Percentiles rank a stretch among this genome's conserved stretches.
Conservation (phyloP, 2,888 invertebrate species). For the Trichacis sp. region DNA sequence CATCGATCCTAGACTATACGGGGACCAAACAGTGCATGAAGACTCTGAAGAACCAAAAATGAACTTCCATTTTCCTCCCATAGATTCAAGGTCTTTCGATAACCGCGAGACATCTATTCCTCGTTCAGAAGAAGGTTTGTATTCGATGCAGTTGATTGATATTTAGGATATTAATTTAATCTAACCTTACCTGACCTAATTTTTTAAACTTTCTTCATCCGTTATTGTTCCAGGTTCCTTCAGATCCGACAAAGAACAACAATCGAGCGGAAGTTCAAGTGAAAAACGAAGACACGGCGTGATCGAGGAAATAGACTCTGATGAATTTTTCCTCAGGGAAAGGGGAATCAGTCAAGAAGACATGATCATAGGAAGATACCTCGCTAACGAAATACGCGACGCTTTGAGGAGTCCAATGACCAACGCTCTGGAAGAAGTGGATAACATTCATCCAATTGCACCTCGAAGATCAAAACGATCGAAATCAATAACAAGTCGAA, state of each 20-base stretch:
- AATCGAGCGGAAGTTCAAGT: constrained; percentile 75
- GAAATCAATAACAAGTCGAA: constrained; percentile 54
- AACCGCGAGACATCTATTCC: constrained; percentile 23
- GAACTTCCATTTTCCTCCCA: constrained; percentile 47
- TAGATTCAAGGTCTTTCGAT: constrained; percentile 56
- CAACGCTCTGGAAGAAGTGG: constrained; percentile 74
- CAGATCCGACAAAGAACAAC: constrained; percentile 70
- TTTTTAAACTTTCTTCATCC: no score
- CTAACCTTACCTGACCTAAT: no score
- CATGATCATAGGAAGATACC: constrained; percentile 82
- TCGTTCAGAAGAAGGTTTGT: constrained; percentile 46
- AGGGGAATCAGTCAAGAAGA: constrained; percentile 87
- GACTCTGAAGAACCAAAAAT: constrained; percentile 36
- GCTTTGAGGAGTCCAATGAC: constrained; percentile 76
- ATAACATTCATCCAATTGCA: constrained; percentile 49
- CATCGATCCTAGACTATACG: constrained; percentile 55
- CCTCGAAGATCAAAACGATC: constrained; percentile 58
- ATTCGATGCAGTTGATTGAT: no score
- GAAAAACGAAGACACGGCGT: constrained; percentile 74
- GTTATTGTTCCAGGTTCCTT: constrained; percentile 18
- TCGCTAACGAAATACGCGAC: constrained; percentile 84
- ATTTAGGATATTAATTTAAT: no score
- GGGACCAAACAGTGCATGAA: constrained; percentile 46
- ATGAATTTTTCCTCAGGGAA: constrained; percentile 87
- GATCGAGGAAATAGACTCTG: constrained; percentile 87